phyloP scores from a whole-genome alignment of 2,113 vertebrate species.

The Pluvialis apricaria region DNA sequence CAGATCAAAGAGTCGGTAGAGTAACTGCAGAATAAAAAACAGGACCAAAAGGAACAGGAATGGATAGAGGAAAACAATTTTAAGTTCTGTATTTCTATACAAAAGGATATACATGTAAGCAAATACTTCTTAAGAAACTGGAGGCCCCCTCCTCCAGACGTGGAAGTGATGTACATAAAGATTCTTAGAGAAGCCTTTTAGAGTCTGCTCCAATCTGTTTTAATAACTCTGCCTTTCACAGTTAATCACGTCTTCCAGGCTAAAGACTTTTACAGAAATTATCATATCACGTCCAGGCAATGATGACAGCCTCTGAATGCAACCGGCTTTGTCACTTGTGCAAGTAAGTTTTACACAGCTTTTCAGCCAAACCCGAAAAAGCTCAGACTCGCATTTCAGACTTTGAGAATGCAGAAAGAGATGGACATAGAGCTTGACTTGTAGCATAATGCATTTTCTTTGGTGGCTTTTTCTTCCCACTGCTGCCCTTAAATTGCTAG shows the following conservation, averaged over 20 bases:
- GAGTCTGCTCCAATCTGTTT: neutral
- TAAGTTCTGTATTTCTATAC: neutral
- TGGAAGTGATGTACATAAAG: neutral
- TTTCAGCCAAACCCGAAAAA: neutral
- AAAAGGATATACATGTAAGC: neutral
- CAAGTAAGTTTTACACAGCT: rapidly evolving
- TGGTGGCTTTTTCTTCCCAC: neutral
- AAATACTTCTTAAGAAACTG: neutral
- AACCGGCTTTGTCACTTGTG: neutral
- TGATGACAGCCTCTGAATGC: neutral
- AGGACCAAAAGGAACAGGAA: neutral
- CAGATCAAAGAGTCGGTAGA: neutral
- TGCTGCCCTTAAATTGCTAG: neutral
- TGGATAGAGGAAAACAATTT: neutral
- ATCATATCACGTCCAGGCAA: neutral
- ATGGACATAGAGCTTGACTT: neutral
- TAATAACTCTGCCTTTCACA: neutral
- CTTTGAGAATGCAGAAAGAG: neutral
- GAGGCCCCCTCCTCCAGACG: neutral
- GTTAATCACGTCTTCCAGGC: neutral
- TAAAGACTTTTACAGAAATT: neutral
- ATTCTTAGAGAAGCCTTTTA: neutral
- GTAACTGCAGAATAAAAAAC: neutral
- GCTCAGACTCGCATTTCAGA: neutral
- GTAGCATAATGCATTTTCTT: neutral